Evolutionary conservation across 53 echinoderm and acorn worm genomes (phyloP), one percentile per base, ranked within the genome.

Genomic region (Zoroaster sp.): DNA sequence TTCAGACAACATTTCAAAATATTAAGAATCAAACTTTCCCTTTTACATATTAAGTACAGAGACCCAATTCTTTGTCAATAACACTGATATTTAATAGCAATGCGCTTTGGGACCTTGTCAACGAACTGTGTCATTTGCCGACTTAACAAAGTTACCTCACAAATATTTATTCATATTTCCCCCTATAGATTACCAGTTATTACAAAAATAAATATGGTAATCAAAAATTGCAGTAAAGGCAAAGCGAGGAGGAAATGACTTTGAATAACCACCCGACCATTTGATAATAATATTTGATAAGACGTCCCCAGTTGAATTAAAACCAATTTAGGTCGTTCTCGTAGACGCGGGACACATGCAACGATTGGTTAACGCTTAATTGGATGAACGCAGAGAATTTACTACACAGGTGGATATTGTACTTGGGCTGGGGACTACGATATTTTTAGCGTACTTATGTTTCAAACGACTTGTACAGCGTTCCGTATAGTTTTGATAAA

Each of bases 221-320:
- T 76, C 46, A 35, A 76, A 17, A 31, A 46, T 31, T 47, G 47
- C 47, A 76, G 47, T 76, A 15, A 45, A 21, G 42, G 40, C 20
- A 28, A 28, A 73, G 23, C 38, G 37, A 39, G 1, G 1, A 10
- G 76, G 76, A 76, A 51, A 76, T 51, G 76, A 76, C 18, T 28
- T 34, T 32, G 30, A 51, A 76, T 76, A 76, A 76, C 51, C 32
- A 18, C n/a, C 74, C 35, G n/a, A 13, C 15, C 25, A 13, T 18
- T 25, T 18, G 11, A 45, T 76, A 49, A 76, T 76, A 33, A 23
- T 47, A 76, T 76, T 76, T 76, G 76, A 30, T 46, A 47, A 5
- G 18, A 14, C 76, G 76, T 76, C 76, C 76, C 76, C 52, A 33
- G 76, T 18, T 51, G 33, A 76, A 76, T 76, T 76, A 76, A 40